These are phyloP conservation scores for Thaumatotibia leucotreta DNA, from an alignment of 1,140 invertebrate genomes.

Conservation along the genomic window DNA sequence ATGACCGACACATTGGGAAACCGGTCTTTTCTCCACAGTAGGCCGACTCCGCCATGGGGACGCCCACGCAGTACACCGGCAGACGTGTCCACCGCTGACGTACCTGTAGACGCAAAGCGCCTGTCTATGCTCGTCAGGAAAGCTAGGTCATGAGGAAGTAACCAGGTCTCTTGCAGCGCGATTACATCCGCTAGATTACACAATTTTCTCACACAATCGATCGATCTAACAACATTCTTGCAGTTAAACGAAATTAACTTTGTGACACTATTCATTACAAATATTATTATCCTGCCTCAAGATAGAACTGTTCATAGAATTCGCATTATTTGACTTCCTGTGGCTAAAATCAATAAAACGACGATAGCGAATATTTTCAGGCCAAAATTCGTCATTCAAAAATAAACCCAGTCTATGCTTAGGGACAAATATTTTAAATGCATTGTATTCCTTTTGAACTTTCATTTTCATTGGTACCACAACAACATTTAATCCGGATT, in stretches of 20 bases:
- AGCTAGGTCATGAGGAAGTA: background rate
- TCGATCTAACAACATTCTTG: background rate
- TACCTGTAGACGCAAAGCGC: background rate
- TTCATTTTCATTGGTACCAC: background rate
- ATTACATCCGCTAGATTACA: background rate
- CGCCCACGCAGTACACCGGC: background rate
- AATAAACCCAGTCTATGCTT: background rate
- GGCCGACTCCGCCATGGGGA: background rate
- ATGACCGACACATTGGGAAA: too few species aligned
- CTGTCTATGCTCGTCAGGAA: background rate
- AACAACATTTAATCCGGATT: too few species aligned
- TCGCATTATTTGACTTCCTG: background rate
- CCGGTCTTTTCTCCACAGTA: too few species aligned
- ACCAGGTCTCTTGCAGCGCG: background rate
- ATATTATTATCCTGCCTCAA: too few species aligned
- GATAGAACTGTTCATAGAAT: background rate
- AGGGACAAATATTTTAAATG: background rate
- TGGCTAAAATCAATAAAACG: background rate
- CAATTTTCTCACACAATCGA: background rate
- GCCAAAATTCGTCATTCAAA: background rate
- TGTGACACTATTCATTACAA: background rate
- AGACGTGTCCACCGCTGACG: background rate
- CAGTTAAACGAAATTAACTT: background rate
- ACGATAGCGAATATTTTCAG: background rate
- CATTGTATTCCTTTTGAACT: background rate